These are phyloP conservation scores for Caranx ignobilis DNA, from an alignment of 2,113 vertebrate genomes.

Conservation along the genomic window DNA sequence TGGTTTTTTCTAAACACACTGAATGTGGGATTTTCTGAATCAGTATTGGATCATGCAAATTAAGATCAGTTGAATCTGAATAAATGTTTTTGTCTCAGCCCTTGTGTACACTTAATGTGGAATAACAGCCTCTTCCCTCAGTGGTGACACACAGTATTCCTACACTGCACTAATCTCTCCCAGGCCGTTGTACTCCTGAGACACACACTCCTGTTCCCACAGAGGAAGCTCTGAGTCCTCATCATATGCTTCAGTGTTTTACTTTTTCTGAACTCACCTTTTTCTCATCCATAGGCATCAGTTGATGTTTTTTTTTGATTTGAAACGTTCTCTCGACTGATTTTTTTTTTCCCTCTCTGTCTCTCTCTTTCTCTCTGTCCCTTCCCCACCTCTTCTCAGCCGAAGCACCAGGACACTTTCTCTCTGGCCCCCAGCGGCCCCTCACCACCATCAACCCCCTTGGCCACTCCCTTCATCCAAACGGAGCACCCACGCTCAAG, in stretches of 20 bases:
- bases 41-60: too few species aligned
- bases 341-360: neutral
- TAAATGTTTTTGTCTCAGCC: too few species aligned
- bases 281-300: neutral
- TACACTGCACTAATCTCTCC: too few species aligned
- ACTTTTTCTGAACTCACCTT: neutral
- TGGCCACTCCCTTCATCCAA: slow-evolving; percentile 80
- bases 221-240: too few species aligned
- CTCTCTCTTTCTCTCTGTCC: neutral
- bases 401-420: slow-evolving; percentile 81
- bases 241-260: neutral
- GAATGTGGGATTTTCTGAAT: too few species aligned
- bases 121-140: too few species aligned
- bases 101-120: too few species aligned
- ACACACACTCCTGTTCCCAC: too few species aligned
- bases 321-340: neutral
- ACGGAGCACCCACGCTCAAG: slow-evolving; percentile 79
- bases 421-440: slow-evolving; percentile 79
- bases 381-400: slow-evolving; percentile 31
- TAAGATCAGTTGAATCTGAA: too few species aligned
- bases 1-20: too few species aligned
- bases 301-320: neutral
- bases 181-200: too few species aligned
- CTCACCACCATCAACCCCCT: slow-evolving; percentile 83
- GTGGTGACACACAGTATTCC: too few species aligned